Percentiles rank a stretch among this genome's conserved stretches.
Evolutionary conservation across 92 coral and sea anemone genomes (phyloP).

Genomic region (Paramuricea clavata): DNA sequence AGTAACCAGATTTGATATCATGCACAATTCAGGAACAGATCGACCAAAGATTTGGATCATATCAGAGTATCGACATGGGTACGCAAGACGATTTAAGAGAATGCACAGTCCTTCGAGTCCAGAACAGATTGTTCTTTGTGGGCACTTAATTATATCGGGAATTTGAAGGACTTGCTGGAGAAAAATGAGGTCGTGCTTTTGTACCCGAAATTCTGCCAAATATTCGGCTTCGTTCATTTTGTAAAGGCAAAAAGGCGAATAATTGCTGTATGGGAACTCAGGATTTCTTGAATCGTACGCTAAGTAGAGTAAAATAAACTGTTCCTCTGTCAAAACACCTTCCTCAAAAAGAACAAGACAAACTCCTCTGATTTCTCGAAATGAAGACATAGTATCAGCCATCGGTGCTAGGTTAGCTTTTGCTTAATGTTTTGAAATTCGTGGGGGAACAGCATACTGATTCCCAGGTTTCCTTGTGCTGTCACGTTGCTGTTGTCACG

Average conservation of each 20-base stretch:
- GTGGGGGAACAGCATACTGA: neutral
- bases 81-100: slow-evolving; percentile 6
- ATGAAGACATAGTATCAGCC: neutral
- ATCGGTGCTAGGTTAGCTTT: neutral
- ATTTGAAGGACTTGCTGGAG: neutral
- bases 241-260: neutral
- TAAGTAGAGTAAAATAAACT: neutral
- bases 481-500: neutral
- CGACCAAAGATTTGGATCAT: slow-evolving; percentile 14
- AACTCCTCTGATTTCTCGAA: neutral
- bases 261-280: slow-evolving; percentile 8
- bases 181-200: neutral
- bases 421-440: slow-evolving; percentile 28
- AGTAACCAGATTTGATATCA: too few species aligned
- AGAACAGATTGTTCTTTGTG: slow-evolving; percentile 26
- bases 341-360: slow-evolving; percentile 5
- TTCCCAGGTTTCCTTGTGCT: neutral
- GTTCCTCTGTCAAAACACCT: slow-evolving; percentile 2
- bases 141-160: slow-evolving; percentile 10
- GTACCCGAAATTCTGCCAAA: slow-evolving; percentile 7
- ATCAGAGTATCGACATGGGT: slow-evolving; percentile 16
- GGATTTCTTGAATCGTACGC: slow-evolving; percentile 22
- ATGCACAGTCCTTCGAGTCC: slow-evolving; percentile 16
- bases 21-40: slow-evolving; percentile 20
- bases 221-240: slow-evolving; percentile 11